phyloP scores from a whole-genome alignment of 2,888 invertebrate species.

The Drosophila antonietae region DNA sequence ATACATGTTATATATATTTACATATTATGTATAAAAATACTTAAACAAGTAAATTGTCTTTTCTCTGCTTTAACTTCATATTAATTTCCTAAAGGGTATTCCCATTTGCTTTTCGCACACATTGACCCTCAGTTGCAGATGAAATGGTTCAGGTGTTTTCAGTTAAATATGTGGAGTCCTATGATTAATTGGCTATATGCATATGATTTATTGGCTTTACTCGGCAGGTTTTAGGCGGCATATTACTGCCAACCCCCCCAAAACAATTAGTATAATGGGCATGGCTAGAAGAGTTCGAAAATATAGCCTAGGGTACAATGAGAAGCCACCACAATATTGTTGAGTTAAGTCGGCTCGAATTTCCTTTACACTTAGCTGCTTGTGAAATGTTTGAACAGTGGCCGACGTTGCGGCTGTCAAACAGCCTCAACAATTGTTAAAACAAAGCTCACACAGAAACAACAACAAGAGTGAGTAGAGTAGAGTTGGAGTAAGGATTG shows the following conservation, averaged over 20 bases:
- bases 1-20: too few species aligned
- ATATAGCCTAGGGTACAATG: not conserved
- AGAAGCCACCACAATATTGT: conserved; percentile 11
- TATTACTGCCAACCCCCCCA: not conserved
- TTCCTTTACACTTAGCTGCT: conserved; percentile 45
- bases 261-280: conserved; percentile 66
- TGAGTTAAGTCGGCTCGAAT: conserved; percentile 17
- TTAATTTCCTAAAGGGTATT: conserved; percentile 1
- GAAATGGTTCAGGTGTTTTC: conserved; percentile 58
- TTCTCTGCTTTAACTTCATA: too few species aligned
- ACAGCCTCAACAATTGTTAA: conserved; percentile 59
- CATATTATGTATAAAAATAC: too few species aligned
- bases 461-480: not conserved
- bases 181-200: conserved; percentile 66
- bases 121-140: conserved; percentile 4
- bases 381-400: conserved; percentile 81
- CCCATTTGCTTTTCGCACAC: conserved; percentile 7
- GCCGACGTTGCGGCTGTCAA: conserved; percentile 56
- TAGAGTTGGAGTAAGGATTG: conserved; percentile 1
- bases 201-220: conserved; percentile 66
- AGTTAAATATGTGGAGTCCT: conserved; percentile 31
- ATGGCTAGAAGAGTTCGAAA: not conserved
- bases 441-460: conserved; percentile 45
- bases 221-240: conserved; percentile 1
- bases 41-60: not conserved